Base-by-base conservation (phyloP, 2,797 vertebrate genomes). In the Gallinago solitaria region DNA sequence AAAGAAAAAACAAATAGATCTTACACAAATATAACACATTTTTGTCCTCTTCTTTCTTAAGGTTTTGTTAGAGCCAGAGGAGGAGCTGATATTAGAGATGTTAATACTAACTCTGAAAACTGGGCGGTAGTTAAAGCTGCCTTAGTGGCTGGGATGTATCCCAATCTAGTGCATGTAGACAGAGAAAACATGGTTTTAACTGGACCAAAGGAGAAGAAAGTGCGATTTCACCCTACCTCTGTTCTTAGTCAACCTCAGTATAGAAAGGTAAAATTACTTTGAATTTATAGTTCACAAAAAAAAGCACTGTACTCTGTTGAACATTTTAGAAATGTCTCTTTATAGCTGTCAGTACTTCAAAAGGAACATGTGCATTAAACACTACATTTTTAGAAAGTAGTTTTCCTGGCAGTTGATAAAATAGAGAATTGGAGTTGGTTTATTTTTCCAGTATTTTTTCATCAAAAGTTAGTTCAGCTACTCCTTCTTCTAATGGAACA, bases 61-160 rank as follows among this genome's bases (percentile, higher is more conserved):
- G 99, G 99, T 96, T 99, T 99, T 95, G 98, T 99, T 92, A 98
- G 98, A 87, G 98, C 98, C 24, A 98, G 98, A 65, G 99, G 99
- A 32, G 98, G 98, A 79, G 98, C 98, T 4, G 99, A 99, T 94
- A 99, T 99, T 94, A 98, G 98, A 11, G 99, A 99, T 51, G 98
- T 99, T 81, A 99, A 99, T 93, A 93, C 98, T 79, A 99, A 99
- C 94, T 99, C 99, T 4, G 99, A 99, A 87, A 99, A 99, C 97
- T 99, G 99, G 99, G 98, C 99, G 6, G 98, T 99, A 19, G 98
- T 99, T 83, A 99, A 99, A 97, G 99, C 99, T 39, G 99, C 99
- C 1, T 96, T 99, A 96, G 98, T 99, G 82, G 98, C 99, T 9
- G 99, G 99, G 41, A 99, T 99, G 98, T 99, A 99, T 96, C 99